Base-by-base conservation (phyloP, 2,888 invertebrate genomes). In the Epinotia demarniana region DNA sequence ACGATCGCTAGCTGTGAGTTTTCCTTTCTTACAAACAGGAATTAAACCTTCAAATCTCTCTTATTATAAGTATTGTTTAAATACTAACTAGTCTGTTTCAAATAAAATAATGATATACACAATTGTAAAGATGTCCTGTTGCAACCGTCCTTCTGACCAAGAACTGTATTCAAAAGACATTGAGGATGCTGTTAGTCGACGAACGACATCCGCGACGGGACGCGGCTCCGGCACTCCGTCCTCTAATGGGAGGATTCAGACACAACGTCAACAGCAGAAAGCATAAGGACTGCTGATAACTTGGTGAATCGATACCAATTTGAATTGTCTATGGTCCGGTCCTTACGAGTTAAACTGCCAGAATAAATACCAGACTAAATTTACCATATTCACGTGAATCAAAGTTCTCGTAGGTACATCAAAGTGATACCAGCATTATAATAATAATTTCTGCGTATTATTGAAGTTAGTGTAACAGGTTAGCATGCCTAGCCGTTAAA, bases 1-100 rank as follows among this genome's bases (percentile, higher is more conserved):
- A 86, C 81, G 83, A 87, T 88, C 85, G 91, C 90, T 91, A 92
- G 90, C 85, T 86, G 85, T 87, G 85, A 86, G 71, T 61, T 75
- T 75, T 72, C 67, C 71, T 75, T 67, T 61, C 43, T 75, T 67
- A 72, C 71, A 61, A 75, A 72, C 75, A 75, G 70, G 70, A 71
- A 79, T 81, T 80, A 75, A 79, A 74, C 72, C 76, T 71, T 60
- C 43, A 71, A 75, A 66, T 70, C 49, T 66, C 64, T 66, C 70
- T 71, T 39, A 60, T 75, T 75, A 70, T 66, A 33, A 53, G 18
- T 33, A 67, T 73, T 73, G 60, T 73, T 73, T 69, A 69, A 69
- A 60, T 60, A 69, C 58, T 68, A 46, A 55, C 49, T 73, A 73
- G 58, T 73, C 66, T 66, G 46, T 60, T 69, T 64, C 60, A 33